Conservation (phyloP, 2,113 vertebrate genomes). For the Nematolebias whitei region DNA sequence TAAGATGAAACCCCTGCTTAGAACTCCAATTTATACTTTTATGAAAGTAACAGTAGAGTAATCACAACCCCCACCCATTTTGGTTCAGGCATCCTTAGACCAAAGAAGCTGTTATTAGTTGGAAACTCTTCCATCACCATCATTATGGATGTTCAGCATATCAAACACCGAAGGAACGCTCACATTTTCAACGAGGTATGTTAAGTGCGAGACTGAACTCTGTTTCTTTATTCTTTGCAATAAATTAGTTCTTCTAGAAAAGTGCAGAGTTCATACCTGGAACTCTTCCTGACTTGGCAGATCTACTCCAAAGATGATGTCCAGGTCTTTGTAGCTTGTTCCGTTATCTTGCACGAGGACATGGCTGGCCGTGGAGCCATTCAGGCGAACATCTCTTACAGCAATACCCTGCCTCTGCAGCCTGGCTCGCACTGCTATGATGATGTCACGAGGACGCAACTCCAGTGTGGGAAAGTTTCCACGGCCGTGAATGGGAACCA, state of each 20-base stretch:
- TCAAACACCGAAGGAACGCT: not conserved
- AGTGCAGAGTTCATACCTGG: slow-evolving; percentile 71
- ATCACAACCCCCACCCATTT: not conserved
- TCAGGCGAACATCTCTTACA: slow-evolving; percentile 89
- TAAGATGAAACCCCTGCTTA: no score
- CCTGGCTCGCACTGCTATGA: slow-evolving; percentile 87
- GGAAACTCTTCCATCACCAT: not conserved
- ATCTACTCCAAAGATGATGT: slow-evolving; percentile 94
- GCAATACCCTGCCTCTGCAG: slow-evolving; percentile 87
- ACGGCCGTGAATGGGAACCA: slow-evolving; percentile 92
- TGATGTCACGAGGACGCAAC: slow-evolving; percentile 92
- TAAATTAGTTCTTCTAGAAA: not conserved
- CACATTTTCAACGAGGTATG: not conserved
- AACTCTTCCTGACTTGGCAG: slow-evolving; percentile 90
- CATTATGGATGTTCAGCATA: not conserved
- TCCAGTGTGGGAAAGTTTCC: slow-evolving; percentile 97
- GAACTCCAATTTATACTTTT: not conserved
- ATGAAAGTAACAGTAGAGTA: not conserved
- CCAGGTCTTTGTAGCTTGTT: slow-evolving; percentile 93
- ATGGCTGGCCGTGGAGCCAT: slow-evolving; percentile 95
- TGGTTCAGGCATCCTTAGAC: not conserved
- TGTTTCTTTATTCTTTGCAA: not conserved
- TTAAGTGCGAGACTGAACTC: no score
- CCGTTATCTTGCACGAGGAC: slow-evolving; percentile 90
- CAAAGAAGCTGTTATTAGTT: not conserved